Percentiles rank a stretch among this genome's conserved stretches.
phyloP scores from a whole-genome alignment of 2,113 vertebrate species.

The Choloepus hoffmanni region DNA sequence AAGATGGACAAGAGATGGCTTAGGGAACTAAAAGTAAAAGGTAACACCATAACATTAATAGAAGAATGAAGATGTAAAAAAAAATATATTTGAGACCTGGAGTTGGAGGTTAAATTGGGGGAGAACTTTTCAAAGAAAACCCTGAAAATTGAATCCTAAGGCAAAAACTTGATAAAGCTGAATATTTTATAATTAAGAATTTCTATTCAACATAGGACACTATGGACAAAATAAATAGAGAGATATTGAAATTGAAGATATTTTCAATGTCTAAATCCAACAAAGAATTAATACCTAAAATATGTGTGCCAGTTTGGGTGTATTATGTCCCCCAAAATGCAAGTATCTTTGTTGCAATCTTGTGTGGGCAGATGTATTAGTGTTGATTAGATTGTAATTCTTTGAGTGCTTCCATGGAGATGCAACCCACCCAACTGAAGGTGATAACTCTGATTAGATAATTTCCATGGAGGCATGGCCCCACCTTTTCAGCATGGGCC shows the following conservation, averaged over 20 bases:
- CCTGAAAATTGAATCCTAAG: neutral
- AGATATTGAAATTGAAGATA: neutral
- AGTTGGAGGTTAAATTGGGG: neutral
- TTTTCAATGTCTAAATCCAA: neutral
- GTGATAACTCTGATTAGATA: too few relatives aligned
- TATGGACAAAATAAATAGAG: neutral
- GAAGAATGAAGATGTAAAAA: neutral
- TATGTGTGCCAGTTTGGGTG: neutral
- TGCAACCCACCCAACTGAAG: too few relatives aligned
- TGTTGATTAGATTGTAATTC: too few relatives aligned
- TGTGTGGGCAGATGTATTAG: too few relatives aligned
- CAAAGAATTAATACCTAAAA: neutral
- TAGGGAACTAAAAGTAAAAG: constrained; percentile 10
- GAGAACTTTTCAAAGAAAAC: constrained; percentile 1
- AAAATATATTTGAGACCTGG: neutral
- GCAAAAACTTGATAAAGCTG: constrained; percentile 1
- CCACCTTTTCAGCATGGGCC: too few relatives aligned
- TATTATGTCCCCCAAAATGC: too few relatives aligned
- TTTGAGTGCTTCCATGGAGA: too few relatives aligned
- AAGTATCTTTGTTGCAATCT: too few relatives aligned
- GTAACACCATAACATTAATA: neutral
- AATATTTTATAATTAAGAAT: neutral
- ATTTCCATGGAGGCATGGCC: too few relatives aligned
- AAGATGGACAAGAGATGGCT: neutral
- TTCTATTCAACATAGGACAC: constrained; percentile 5